Percentiles rank a stretch among this genome's conserved stretches.
These are phyloP conservation scores for Ellobius talpinus DNA, from an alignment of 2,113 vertebrate genomes.

Conservation along the genomic window DNA sequence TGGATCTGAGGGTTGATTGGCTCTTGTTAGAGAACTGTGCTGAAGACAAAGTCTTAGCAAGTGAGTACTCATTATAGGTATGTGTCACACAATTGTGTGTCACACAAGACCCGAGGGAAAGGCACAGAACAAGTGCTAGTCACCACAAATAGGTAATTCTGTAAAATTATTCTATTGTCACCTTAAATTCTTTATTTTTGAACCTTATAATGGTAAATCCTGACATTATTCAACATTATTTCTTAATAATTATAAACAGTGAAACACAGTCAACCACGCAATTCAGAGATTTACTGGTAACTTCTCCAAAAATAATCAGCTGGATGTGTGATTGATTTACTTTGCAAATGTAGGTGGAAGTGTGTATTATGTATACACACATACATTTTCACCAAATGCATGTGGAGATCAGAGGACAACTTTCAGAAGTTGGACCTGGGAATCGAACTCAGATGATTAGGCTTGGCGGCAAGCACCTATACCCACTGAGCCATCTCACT, in stretches of 20 bases:
- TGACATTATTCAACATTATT: background rate
- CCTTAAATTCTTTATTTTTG: background rate
- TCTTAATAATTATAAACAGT: background rate
- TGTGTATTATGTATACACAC: background rate
- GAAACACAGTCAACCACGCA: slow-evolving; percentile 35
- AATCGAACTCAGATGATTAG: background rate
- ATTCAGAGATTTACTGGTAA: background rate
- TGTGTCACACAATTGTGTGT: no score
- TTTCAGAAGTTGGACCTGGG: background rate
- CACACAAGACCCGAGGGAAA: background rate
- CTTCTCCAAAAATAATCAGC: background rate
- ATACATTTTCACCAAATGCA: background rate
- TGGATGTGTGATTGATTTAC: background rate
- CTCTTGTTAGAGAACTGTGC: background rate
- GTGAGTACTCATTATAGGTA: fast-evolving
- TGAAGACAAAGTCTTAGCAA: background rate
- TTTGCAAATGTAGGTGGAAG: background rate
- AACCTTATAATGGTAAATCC: slow-evolving; percentile 10
- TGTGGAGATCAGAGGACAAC: background rate
- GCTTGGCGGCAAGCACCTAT: background rate
- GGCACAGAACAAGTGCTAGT: background rate
- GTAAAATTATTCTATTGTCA: background rate
- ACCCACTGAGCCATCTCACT: background rate
- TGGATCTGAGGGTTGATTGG: background rate
- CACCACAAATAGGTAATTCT: background rate